Percentiles rank a stretch among this genome's conserved stretches.
Conservation (phyloP, 2,113 vertebrate genomes). For the Pseudorasbora parva region DNA sequence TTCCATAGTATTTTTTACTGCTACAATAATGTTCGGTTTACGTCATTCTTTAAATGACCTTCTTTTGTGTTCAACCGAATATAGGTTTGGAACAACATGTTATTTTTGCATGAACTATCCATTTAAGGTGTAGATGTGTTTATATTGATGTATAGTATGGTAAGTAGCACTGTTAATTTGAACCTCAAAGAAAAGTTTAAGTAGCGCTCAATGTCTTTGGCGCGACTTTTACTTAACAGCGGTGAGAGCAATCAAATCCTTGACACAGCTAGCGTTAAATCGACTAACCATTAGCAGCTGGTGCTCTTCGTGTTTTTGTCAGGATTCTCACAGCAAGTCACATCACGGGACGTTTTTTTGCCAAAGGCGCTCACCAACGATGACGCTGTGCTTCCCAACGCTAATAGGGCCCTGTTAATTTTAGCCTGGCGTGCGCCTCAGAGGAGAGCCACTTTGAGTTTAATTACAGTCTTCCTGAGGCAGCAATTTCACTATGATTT, state of each 20-base stretch:
- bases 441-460: conserved; percentile 76
- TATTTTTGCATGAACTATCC: no score
- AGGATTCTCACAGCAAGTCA: conserved; percentile 47
- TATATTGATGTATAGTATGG: neutral
- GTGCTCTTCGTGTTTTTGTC: conserved; percentile 49
- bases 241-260: conserved; percentile 46
- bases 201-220: neutral
- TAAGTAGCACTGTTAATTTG: conserved; percentile 32
- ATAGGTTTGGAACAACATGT: no score
- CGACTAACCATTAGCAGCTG: conserved; percentile 55
- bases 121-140: neutral
- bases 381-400: conserved; percentile 55
- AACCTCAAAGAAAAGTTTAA: conserved; percentile 24
- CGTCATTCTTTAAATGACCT: no score
- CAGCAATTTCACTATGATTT: conserved; percentile 82
- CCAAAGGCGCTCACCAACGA: conserved; percentile 49
- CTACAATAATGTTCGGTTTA: no score
- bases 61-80: no score
- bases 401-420: conserved; percentile 76
- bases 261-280: conserved; percentile 49
- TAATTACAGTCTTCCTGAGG: conserved; percentile 82
- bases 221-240: conserved; percentile 52
- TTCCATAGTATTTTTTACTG: no score
- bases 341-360: conserved; percentile 55
- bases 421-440: conserved; percentile 67